These are phyloP conservation scores for Aphaenogaster rudis DNA, from an alignment of 1,140 invertebrate species.

Conservation along the genomic window DNA sequence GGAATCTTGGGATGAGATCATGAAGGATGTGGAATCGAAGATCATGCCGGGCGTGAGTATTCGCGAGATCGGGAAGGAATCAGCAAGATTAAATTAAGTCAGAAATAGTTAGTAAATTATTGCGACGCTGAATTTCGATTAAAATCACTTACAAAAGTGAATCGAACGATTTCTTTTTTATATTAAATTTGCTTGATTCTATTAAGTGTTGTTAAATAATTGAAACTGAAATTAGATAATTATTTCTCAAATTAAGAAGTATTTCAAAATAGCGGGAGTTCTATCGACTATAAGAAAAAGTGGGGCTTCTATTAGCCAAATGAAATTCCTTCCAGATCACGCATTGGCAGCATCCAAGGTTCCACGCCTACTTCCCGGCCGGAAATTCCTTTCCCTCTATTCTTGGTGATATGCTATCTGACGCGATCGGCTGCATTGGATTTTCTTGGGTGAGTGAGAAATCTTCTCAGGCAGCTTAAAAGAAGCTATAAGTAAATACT, in stretches of 20 bases:
- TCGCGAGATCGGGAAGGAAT: neutral
- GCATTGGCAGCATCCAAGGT: constrained; percentile 99
- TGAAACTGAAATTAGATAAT: neutral
- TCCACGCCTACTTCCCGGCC: constrained; percentile 99
- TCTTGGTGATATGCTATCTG: constrained; percentile 98
- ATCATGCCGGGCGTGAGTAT: constrained; percentile 98
- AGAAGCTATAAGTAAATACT: constrained; percentile 22
- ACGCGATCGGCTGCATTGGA: constrained; percentile 98
- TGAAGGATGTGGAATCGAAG: constrained; percentile 97
- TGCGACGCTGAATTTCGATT: neutral
- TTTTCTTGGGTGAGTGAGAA: constrained; percentile 96
- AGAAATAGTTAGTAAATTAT: constrained; percentile 15
- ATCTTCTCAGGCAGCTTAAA: constrained; percentile 11
- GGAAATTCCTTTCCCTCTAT: constrained; percentile 99
- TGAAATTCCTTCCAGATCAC: constrained; percentile 90
- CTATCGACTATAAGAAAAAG: constrained; percentile 3
- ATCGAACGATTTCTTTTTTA: neutral
- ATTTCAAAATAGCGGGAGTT: constrained; percentile 2
- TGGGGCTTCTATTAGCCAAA: neutral
- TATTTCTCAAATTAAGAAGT: constrained; percentile 3
- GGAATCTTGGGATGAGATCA: constrained; percentile 97
- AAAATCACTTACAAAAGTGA: neutral
- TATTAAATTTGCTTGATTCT: neutral
- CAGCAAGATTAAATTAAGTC: neutral
- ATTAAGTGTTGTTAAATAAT: neutral